These are phyloP conservation scores for Crossaster papposus DNA, from an alignment of 53 echinoderm and acorn worm species.

Conservation along the genomic window DNA sequence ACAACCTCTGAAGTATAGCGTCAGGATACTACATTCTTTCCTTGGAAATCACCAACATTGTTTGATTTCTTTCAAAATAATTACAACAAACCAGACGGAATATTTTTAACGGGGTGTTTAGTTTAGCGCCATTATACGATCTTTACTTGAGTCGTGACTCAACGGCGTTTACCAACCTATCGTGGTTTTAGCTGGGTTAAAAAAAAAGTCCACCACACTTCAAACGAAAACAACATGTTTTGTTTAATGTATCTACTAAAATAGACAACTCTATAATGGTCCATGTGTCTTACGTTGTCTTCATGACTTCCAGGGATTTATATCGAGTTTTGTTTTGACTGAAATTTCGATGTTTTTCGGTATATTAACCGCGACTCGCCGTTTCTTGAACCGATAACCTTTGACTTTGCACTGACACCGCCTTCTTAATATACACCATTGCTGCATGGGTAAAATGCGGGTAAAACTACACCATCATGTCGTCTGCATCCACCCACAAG, in stretches of 20 bases:
- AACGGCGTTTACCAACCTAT: too few relatives aligned
- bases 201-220: background rate
- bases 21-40: too few relatives aligned
- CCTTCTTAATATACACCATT: background rate
- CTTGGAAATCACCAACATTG: too few relatives aligned
- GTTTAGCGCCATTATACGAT: too few relatives aligned
- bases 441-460: background rate
- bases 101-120: too few relatives aligned
- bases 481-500: background rate
- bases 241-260: background rate
- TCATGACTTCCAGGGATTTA: background rate
- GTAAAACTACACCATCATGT: background rate
- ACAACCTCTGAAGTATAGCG: too few relatives aligned
- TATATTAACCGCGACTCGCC: background rate
- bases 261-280: background rate
- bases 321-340: constrained; percentile 13
- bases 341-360: constrained; percentile 41
- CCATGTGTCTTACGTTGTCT: background rate
- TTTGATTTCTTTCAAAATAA: too few relatives aligned
- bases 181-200: too few relatives aligned
- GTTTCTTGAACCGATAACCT: constrained; percentile 41
- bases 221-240: constrained; percentile 4
- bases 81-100: too few relatives aligned
- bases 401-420: constrained; percentile 1
- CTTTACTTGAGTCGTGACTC: too few relatives aligned